Percentiles rank a stretch among this genome's conserved stretches.
Conservation (phyloP, 2,797 vertebrate species). For the Enteromius afrohamiltoni region DNA sequence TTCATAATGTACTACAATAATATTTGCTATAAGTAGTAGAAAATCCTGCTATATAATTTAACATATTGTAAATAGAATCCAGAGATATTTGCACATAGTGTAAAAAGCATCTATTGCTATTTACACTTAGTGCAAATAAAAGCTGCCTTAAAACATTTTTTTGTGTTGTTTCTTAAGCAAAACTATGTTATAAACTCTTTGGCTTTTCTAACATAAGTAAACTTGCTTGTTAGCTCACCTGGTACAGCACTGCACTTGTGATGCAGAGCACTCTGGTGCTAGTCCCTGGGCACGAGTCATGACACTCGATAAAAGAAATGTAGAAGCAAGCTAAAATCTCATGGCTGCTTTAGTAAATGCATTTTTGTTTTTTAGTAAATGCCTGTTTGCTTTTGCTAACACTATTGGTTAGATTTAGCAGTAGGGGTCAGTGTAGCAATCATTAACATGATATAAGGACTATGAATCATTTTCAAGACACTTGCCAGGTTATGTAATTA, state of each 20-base stretch:
- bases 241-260: neutral
- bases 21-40: too few species aligned
- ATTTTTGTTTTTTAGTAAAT: neutral
- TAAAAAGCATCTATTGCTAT: too few species aligned
- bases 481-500: constrained; percentile 15
- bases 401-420: neutral
- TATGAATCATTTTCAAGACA: neutral
- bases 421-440: neutral
- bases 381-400: neutral
- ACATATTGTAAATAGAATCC: too few species aligned
- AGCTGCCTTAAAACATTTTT: neutral
- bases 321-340: neutral
- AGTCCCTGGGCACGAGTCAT: neutral
- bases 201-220: neutral
- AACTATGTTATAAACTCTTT: neutral
- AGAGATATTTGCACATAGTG: too few species aligned
- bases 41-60: too few species aligned
- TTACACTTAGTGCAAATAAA: too few species aligned
- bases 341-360: neutral
- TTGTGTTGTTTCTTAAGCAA: neutral
- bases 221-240: neutral
- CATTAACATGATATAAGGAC: neutral
- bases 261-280: neutral
- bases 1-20: too few species aligned
- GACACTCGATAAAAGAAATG: neutral